Evolutionary conservation across 2,888 invertebrate genomes (phyloP).

Genomic region (Megastigmus dorsalis): DNA sequence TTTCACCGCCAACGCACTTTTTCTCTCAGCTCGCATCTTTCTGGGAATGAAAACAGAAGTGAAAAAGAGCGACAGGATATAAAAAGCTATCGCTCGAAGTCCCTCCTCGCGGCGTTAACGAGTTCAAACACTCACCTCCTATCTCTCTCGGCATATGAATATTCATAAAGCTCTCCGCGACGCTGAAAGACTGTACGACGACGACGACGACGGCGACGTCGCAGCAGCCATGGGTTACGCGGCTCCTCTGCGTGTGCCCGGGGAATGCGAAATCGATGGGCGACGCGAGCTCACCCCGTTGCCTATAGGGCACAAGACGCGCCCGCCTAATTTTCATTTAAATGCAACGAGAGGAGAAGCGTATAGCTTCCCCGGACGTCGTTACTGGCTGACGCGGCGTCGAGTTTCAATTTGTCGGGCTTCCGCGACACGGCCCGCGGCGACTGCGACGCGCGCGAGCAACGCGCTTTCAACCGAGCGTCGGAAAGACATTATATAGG

Average conservation of each 20-base stretch:
- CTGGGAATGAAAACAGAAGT: neutral
- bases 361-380: neutral
- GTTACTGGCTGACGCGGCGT: too few relatives aligned
- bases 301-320: neutral
- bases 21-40: neutral
- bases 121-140: constrained; percentile 37
- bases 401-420: constrained; percentile 42
- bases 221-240: too few relatives aligned
- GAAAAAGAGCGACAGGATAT: too few relatives aligned
- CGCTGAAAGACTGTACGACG: neutral
- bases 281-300: neutral
- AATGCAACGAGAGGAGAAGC: constrained; percentile 43
- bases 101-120: constrained; percentile 12
- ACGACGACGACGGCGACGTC: too few relatives aligned
- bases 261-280: too few relatives aligned
- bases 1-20: too few relatives aligned
- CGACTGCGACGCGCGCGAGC: too few relatives aligned
- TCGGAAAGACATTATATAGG: too few relatives aligned
- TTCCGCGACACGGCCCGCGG: constrained; percentile 11
- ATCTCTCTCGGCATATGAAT: constrained; percentile 32
- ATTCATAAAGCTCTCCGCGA: constrained; percentile 30
- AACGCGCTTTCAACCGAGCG: too few relatives aligned
- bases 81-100: too few relatives aligned
- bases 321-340: constrained; percentile 55
- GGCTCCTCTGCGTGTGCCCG: too few relatives aligned